These are phyloP conservation scores for Conopomorpha cramerella DNA, from an alignment of 1,140 invertebrate species.

Conservation along the genomic window DNA sequence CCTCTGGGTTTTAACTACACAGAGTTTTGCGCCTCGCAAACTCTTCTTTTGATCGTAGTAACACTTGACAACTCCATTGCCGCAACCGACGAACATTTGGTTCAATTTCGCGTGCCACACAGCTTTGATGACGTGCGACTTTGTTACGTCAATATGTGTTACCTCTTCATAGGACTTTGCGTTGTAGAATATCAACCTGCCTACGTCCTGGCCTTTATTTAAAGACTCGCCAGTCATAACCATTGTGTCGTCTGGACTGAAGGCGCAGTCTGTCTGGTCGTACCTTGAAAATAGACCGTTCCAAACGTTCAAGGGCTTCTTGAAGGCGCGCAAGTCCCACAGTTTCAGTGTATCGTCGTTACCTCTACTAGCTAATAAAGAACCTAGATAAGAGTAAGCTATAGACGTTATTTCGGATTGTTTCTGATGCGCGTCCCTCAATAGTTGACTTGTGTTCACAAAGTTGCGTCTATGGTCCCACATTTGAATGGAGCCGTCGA, in stretches of 20 bases:
- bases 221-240: constrained; percentile 88
- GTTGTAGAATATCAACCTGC: constrained; percentile 84
- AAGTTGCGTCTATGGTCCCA: constrained; percentile 92
- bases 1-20: constrained; percentile 79
- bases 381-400: constrained; percentile 87
- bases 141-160: constrained; percentile 73
- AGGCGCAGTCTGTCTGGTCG: constrained; percentile 90
- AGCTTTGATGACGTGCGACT: constrained; percentile 85
- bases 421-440: constrained; percentile 82
- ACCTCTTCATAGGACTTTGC: constrained; percentile 77
- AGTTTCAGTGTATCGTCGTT: constrained; percentile 95
- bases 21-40: constrained; percentile 88
- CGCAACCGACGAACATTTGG: constrained; percentile 92
- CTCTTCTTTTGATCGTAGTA: constrained; percentile 89
- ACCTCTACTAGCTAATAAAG: constrained; percentile 78
- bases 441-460: constrained; percentile 77
- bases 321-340: constrained; percentile 90
- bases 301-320: constrained; percentile 73
- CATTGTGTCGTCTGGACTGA: constrained; percentile 92
- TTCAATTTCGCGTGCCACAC: constrained; percentile 97
- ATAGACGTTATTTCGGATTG: constrained; percentile 84
- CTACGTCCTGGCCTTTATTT: constrained; percentile 69
- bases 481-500: constrained; percentile 96
- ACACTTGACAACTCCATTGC: constrained; percentile 88
- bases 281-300: constrained; percentile 82